Evolutionary conservation across 2,888 invertebrate genomes (phyloP).

Genomic region (Liodrosophila aerea): DNA sequence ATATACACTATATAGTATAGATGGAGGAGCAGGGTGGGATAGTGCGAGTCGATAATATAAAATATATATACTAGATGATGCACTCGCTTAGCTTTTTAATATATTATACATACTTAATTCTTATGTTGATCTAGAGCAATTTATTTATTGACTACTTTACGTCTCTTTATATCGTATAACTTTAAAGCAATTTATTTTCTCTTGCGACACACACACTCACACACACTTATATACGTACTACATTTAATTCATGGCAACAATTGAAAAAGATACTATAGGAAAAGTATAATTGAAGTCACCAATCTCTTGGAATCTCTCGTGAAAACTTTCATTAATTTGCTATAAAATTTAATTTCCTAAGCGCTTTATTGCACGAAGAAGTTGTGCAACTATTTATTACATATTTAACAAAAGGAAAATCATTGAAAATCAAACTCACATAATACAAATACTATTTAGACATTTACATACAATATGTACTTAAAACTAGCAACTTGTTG

Average conservation of each 20-base stretch:
- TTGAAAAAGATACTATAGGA: conserved; percentile 20
- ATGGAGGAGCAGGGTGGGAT: conserved; percentile 3
- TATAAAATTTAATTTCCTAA: conserved; percentile 24
- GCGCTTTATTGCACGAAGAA: conserved; percentile 50
- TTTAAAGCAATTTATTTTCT: conserved; percentile 57
- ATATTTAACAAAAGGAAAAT: conserved; percentile 49
- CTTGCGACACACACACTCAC: conserved; percentile 14
- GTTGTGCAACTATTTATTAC: conserved; percentile 61
- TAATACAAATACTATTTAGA: conserved; percentile 56
- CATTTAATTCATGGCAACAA: conserved; percentile 27
- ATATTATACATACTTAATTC: conserved; percentile 43
- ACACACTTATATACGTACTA: conserved; percentile 48
- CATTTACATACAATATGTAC: conserved; percentile 55
- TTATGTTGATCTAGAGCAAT: conserved; percentile 75
- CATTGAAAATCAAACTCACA: conserved; percentile 66
- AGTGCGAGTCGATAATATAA: conserved; percentile 10
- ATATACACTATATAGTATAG: conserved; percentile 8
- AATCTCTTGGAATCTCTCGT: conserved; percentile 53
- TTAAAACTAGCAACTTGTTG: conserved; percentile 74
- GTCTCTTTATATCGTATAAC: conserved; percentile 38
- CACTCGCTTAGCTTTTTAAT: conserved; percentile 73
- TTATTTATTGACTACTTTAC: conserved; percentile 70
- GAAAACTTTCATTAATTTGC: conserved; percentile 13
- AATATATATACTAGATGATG: conserved; percentile 18
- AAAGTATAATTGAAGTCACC: conserved; percentile 35